Evolutionary conservation across 2,113 vertebrate species (phyloP), one percentile per base, ranked within the genome.

Genomic region (Ciconia maguari): DNA sequence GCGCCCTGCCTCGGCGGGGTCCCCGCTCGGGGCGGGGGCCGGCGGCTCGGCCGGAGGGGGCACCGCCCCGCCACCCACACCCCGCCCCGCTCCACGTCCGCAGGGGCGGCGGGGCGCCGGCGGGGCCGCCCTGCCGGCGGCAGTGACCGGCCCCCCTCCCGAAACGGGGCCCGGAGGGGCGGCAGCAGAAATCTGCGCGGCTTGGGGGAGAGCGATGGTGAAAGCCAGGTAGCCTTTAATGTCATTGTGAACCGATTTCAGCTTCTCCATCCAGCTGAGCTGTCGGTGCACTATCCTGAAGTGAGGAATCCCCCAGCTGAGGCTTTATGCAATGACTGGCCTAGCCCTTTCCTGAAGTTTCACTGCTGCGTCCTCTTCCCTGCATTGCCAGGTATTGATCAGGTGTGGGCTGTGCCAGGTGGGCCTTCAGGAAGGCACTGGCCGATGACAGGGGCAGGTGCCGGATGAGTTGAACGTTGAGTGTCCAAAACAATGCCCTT

Each of bases 301-400:
- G 89, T 4, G 27, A 5, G 82, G 61, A 82, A 2, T 60, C 85
- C 66, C 46, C 25, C 41, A 2, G 75, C 94, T 61, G 81, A n/a
- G 85, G 74, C 89, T 94, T 51, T 54, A 32, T 71, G 83, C 57
- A 16, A 7, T 52, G 77, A 30, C 87, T 64, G 84, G 94, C 93
- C 79, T 57, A 61, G 80, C 89, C 89, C 74, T 94, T 94, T 74
- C 89, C 71, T 92, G 89, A 93, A 92, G 84, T 94, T 96, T 80
- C 93, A 32, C 44, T 42, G 72, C 78, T 60, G 77, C 75, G 38
- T 38, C 75, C 66, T 36, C 75, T 64, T 30, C 89, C 89, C 55
- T 61, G 17, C 61, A 2, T 17, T 42, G 81, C 44, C 55, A 13
- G 68, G 62, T 46, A 32, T 58, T 11, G 90, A 8, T 54, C 42